A percentile compares a stretch with the other conserved stretches of the same genome.
phyloP scores from a whole-genome alignment of 2,888 invertebrate genomes.

The Lithodes maja region DNA sequence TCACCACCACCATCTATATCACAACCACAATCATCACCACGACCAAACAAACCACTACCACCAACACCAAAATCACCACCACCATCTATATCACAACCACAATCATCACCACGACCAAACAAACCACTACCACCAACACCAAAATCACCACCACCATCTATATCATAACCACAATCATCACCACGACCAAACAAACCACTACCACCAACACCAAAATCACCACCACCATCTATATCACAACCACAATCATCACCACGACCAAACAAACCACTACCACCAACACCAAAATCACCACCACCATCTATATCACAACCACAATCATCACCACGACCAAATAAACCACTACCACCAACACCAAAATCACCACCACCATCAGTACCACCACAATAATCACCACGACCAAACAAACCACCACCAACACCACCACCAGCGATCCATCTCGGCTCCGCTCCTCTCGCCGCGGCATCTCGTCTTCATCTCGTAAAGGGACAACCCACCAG shows the following conservation, averaged over 20 bases:
- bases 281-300: not conserved
- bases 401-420: not conserved
- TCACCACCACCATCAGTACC: not conserved
- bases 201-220: not conserved
- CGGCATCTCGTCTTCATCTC: constrained; percentile 34
- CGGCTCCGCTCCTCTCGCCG: not conserved
- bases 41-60: not conserved
- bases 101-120: not conserved
- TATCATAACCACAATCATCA: not conserved
- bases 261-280: not conserved
- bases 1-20: not conserved
- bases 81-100: not conserved
- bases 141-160: not conserved
- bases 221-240: not conserved
- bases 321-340: not conserved
- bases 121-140: not conserved
- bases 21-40: not conserved
- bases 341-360: not conserved
- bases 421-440: no score
- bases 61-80: not conserved
- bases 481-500: not conserved
- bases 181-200: not conserved
- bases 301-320: not conserved
- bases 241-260: not conserved
- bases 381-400: constrained; percentile 17